Conservation (phyloP, 2,797 vertebrate genomes). For the Xenentodon cancila region DNA sequence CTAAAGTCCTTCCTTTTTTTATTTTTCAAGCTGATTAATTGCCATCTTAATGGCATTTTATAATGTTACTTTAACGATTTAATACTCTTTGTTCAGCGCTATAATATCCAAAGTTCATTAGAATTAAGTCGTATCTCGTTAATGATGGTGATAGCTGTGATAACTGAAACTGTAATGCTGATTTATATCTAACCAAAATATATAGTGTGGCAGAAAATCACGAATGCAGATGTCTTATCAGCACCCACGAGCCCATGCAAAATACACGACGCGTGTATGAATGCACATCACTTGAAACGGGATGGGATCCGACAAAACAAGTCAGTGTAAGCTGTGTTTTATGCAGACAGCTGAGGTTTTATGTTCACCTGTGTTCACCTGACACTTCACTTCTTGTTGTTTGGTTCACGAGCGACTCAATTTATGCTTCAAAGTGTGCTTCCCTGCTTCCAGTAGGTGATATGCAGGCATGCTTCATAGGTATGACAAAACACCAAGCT, state of each 20-base stretch:
- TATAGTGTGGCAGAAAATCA: slow-evolving; percentile 29
- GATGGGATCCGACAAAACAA: too few relatives aligned
- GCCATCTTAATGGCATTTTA: slow-evolving; percentile 77
- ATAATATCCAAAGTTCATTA: slow-evolving; percentile 80
- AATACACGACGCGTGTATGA: not conserved
- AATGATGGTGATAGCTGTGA: slow-evolving; percentile 60
- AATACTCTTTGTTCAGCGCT: slow-evolving; percentile 72
- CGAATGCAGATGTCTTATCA: slow-evolving; percentile 42
- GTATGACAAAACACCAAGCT: slow-evolving; percentile 35
- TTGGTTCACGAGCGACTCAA: slow-evolving; percentile 8
- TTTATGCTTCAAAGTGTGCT: not conserved
- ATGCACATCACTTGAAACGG: not conserved
- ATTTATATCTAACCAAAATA: slow-evolving; percentile 65
- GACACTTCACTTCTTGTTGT: slow-evolving; percentile 1
- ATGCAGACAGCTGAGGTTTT: slow-evolving; percentile 1
- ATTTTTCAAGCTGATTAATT: slow-evolving; percentile 77
- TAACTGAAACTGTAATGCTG: slow-evolving; percentile 75
- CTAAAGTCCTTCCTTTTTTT: slow-evolving; percentile 63
- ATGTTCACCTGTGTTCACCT: slow-evolving; percentile 3
- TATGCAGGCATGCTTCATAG: slow-evolving; percentile 49
- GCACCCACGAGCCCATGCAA: slow-evolving; percentile 8
- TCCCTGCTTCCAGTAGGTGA: slow-evolving; percentile 35
- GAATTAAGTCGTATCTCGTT: slow-evolving; percentile 77
- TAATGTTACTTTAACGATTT: slow-evolving; percentile 79
- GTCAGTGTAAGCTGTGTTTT: slow-evolving; percentile 20